Base-by-base conservation (phyloP, 2,113 vertebrate genomes). In the Gallinago media region DNA sequence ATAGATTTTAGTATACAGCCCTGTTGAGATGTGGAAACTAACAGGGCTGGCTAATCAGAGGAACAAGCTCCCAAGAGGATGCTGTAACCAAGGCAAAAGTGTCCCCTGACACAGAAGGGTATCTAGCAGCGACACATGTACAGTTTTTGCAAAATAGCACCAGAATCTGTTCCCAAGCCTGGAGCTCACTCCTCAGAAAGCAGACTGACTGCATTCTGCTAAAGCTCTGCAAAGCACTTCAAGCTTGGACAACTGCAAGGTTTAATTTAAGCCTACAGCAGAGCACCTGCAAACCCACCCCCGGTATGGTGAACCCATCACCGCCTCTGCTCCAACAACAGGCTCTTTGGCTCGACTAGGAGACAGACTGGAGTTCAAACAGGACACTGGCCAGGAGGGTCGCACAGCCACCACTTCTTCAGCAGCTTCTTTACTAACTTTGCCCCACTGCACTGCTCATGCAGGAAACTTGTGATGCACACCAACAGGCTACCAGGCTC, bases 221-320 rank as follows among this genome's bases (percentile, higher is more conserved):
- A 46, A 8, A 73, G 31, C 40, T 63, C 55, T 7, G 31, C 34
- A 61, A 72, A 79, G 22, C 47, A 19, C 46, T 70, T 52, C 27
- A 61, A 27, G 17, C 26, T 29, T 25, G 19, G 18, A 40, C 84
- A 76, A 46, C 76, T 36, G 25, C 29, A 26, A 32, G 47, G 55
- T 5, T n/a, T 12, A 27, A 75, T 5, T n/a, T 12, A 27, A 75
- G 20, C 32, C 17, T 74, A 14, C 3, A 59, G 9, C 5, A 31
- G 15, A 80, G 72, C 59, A 84, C 72, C 20, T 73, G 63, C n/a
- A 62, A 67, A 32, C 36, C 29, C 79, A 20, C 54, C 50, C n/a
- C 44, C 12, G 34, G 66, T 46, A 11, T 0, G 4, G 23, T 12
- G n/a, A 65, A 16, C 11, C 20, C 58, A 10, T 3, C 34, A 2